Percentiles rank a stretch among this genome's conserved stretches.
Conservation (phyloP, 2,888 invertebrate species). For the Andricus curvator region DNA sequence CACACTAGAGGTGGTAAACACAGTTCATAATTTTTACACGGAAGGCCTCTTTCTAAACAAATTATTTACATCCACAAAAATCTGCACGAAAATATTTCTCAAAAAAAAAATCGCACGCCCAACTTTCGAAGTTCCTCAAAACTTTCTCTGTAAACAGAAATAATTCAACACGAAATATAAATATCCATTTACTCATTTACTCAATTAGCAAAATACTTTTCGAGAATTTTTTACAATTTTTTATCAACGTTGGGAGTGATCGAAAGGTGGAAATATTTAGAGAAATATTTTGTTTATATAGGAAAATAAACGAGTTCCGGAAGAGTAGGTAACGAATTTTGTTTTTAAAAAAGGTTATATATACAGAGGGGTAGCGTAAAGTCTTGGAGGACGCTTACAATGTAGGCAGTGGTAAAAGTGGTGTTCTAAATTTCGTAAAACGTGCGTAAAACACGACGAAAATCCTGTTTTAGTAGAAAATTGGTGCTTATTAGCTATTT, state of each 20-base stretch:
- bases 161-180: slow-evolving; percentile 13
- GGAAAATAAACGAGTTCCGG: not conserved
- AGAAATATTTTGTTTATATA: slow-evolving; percentile 33
- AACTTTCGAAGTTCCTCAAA: not conserved
- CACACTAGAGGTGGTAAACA: slow-evolving; percentile 74
- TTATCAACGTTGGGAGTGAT: not conserved
- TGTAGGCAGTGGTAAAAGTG: slow-evolving; percentile 70
- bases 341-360: slow-evolving; percentile 28
- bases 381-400: slow-evolving; percentile 55
- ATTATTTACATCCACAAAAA: slow-evolving; percentile 36
- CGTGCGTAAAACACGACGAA: slow-evolving; percentile 32
- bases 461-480: slow-evolving; percentile 34
- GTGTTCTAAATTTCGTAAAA: slow-evolving; percentile 52
- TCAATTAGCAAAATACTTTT: slow-evolving; percentile 29
- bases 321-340: slow-evolving; percentile 1
- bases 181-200: not conserved
- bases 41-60: slow-evolving; percentile 36
- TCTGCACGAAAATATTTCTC: slow-evolving; percentile 11
- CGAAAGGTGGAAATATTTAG: slow-evolving; percentile 4
- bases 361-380: slow-evolving; percentile 26
- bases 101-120: not conserved
- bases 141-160: not conserved
- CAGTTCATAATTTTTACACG: slow-evolving; percentile 56
- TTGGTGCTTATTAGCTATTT: slow-evolving; percentile 52
- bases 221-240: not conserved